phyloP scores from a whole-genome alignment of 2,797 vertebrate genomes.

The Catostomus latipinnis region DNA sequence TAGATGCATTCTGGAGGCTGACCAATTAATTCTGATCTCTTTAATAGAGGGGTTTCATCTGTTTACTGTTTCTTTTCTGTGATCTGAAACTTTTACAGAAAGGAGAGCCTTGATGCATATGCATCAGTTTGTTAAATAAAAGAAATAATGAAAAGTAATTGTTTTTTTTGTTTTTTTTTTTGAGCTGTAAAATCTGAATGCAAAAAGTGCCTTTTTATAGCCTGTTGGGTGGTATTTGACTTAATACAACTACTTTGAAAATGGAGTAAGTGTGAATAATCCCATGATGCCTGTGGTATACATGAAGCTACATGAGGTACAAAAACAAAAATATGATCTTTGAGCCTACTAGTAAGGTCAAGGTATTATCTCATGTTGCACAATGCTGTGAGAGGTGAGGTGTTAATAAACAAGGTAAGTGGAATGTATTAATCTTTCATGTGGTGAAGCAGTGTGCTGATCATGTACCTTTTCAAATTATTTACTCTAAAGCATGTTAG shows the following conservation, averaged over 20 bases:
- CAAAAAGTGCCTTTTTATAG: not conserved
- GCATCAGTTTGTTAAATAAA: constrained; percentile 76
- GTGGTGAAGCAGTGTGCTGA: not conserved
- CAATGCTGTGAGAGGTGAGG: not conserved
- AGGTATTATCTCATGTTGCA: constrained; percentile 1
- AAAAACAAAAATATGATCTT: constrained; percentile 23
- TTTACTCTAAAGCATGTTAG: too few species aligned
- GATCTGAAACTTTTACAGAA: constrained; percentile 65
- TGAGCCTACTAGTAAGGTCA: constrained; percentile 2
- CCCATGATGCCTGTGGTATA: constrained; percentile 3
- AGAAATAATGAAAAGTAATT: constrained; percentile 37
- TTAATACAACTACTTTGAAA: not conserved
- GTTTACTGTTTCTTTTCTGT: constrained; percentile 37
- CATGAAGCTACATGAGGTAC: not conserved
- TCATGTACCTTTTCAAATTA: too few species aligned
- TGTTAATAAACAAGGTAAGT: not conserved
- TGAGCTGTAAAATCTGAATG: not conserved
- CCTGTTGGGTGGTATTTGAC: not conserved
- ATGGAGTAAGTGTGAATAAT: not conserved
- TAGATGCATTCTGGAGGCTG: constrained; percentile 37
- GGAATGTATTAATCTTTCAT: not conserved
- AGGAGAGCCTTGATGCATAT: constrained; percentile 65
- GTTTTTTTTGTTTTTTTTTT: not conserved
- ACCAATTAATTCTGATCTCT: constrained; percentile 35
- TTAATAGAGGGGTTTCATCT: constrained; percentile 14